Conservation (phyloP, 2,113 vertebrate species). For the Vidua chalybeata region DNA sequence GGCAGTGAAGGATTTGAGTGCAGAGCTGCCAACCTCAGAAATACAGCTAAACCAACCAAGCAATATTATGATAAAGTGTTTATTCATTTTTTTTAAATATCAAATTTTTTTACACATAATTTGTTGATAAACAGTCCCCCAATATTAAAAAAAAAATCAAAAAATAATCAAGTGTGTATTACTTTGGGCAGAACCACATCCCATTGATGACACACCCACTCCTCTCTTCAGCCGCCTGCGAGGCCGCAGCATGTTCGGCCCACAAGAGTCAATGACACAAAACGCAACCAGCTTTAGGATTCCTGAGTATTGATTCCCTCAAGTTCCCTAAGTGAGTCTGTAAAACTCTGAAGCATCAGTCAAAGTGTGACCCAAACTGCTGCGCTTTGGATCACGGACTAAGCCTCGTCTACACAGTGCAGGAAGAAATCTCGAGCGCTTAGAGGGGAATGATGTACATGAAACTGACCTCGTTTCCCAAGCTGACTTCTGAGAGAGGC, state of each 20-base stretch:
- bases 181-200: slow-evolving; percentile 69
- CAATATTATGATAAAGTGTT: slow-evolving; percentile 63
- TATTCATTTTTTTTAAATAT: slow-evolving; percentile 65
- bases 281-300: slow-evolving; percentile 61
- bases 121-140: slow-evolving; percentile 57
- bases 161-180: slow-evolving; percentile 54
- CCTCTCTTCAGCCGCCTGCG: slow-evolving; percentile 3
- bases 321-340: slow-evolving; percentile 60
- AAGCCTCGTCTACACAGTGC: slow-evolving; percentile 31
- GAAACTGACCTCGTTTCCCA: slow-evolving; percentile 16
- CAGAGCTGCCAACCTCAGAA: neutral
- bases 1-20: neutral
- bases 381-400: neutral
- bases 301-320: slow-evolving; percentile 75
- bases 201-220: slow-evolving; percentile 37
- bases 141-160: slow-evolving; percentile 51
- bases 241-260: slow-evolving; percentile 18
- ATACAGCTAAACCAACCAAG: slow-evolving; percentile 3
- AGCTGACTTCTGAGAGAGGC: neutral
- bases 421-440: slow-evolving; percentile 49
- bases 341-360: slow-evolving; percentile 58
- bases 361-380: neutral
- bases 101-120: slow-evolving; percentile 64
- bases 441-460: slow-evolving; percentile 26
- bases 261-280: slow-evolving; percentile 53